Evolutionary conservation across 1,140 invertebrate species (phyloP).

Genomic region (Cydia splendana): DNA sequence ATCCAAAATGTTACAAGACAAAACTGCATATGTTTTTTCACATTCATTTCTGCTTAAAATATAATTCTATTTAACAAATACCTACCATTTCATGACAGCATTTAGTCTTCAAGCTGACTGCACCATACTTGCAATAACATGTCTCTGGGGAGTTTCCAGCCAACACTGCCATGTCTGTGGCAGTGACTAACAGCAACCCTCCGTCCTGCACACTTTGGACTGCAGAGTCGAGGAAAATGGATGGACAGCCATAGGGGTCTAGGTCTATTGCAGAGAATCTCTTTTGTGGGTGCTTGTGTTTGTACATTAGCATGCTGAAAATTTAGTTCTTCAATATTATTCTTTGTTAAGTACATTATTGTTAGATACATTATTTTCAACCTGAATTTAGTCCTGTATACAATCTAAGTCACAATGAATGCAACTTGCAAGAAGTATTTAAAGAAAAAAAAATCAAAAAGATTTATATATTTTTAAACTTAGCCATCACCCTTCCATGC

Average conservation of each 20-base stretch:
- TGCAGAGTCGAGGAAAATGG: slow-evolving; percentile 95
- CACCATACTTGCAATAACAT: slow-evolving; percentile 96
- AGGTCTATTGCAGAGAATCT: slow-evolving; percentile 96
- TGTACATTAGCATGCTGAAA: slow-evolving; percentile 92
- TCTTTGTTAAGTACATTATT: too few relatives aligned
- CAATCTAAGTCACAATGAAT: too few relatives aligned
- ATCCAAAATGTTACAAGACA: too few relatives aligned
- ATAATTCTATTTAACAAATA: slow-evolving; percentile 24
- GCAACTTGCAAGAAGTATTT: too few relatives aligned
- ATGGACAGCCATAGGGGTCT: slow-evolving; percentile 98
- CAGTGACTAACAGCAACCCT: slow-evolving; percentile 95
- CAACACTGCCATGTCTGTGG: slow-evolving; percentile 98
- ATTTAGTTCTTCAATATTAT: slow-evolving; percentile 1
- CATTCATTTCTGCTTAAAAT: slow-evolving; percentile 23
- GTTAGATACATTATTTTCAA: too few relatives aligned
- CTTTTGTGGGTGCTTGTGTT: slow-evolving; percentile 83
- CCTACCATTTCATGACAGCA: slow-evolving; percentile 97
- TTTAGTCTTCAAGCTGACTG: slow-evolving; percentile 91
- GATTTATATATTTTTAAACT: too few relatives aligned
- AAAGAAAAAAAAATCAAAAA: too few relatives aligned
- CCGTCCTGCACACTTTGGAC: slow-evolving; percentile 90
- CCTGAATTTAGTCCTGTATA: too few relatives aligned
- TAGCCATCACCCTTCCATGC: too few relatives aligned
- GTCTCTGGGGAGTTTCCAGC: slow-evolving; percentile 97
- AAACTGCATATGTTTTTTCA: neutral